Base-by-base conservation (phyloP, 2,888 invertebrate genomes). In the Drosophila nr. perissopoda region DNA sequence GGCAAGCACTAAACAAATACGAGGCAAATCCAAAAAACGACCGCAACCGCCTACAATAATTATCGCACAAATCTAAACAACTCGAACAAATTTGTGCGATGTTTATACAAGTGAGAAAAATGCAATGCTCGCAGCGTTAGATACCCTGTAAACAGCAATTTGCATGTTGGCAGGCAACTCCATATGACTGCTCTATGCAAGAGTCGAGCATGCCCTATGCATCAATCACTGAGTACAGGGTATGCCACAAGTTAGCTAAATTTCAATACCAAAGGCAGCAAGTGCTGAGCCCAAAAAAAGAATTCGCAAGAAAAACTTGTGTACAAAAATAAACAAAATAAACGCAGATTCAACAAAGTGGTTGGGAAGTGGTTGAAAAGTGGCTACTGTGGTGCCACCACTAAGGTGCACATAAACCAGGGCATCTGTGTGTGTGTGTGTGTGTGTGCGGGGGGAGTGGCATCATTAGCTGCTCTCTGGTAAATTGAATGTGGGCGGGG, bases 51-150 rank as follows among this genome's bases (percentile, higher is more conserved):
- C 48, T 61, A 68, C 73, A 77, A 78, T 69, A 80, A 86, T 80
- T 80, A 77, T 74, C 68, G 62, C 71, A 66, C 76, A 65, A 85
- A 79, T 72, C 80, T 60, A 87, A 88, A 86, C 87, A 90, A 64
- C 45, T 25, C 57, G n/a, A 52, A 42, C 51, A 69, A 59, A 57
- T 54, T 38, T 40, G 25, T 54, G 48, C 2, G 25, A 29, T 70
- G 56, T 76, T 76, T 70, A 80, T 27, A 42, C 16, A 52, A 36
- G 33, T 45, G 57, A 33, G 18, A 2, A n/a, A 16, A 40, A 61
- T 8, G 29, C 10, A 33, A 33, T 33, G 13, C 3, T 38, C 11
- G 13, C 36, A n/a, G 6, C 36, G 4, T 27, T 2, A 53, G 40
- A 60, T 74, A 57, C 60, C 56, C 60, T 38, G 11, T 10, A 52